These are phyloP conservation scores for Cladopsammia gracilis DNA, from an alignment of 64 coral and sea anemone species.

Conservation along the genomic window DNA sequence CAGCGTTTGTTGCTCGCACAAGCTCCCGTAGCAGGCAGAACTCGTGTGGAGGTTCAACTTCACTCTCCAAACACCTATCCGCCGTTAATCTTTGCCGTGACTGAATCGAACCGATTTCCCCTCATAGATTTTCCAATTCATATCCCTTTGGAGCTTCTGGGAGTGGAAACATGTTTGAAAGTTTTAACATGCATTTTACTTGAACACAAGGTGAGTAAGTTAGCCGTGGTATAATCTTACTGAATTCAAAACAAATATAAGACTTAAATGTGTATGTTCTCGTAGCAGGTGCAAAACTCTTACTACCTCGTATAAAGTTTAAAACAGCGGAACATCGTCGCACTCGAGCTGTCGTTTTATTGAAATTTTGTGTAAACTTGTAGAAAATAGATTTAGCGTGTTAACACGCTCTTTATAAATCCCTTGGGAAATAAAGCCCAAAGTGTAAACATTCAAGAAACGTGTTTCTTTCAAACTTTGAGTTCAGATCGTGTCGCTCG, in stretches of 20 bases:
- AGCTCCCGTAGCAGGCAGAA: constrained; percentile 79
- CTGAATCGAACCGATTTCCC: constrained; percentile 86
- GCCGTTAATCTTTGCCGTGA: constrained; percentile 81
- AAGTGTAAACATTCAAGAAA: too few relatives aligned
- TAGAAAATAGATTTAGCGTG: neutral
- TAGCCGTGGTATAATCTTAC: neutral
- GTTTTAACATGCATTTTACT: constrained; percentile 97
- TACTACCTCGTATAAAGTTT: neutral
- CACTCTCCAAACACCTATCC: constrained; percentile 67
- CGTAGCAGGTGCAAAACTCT: constrained; percentile 12
- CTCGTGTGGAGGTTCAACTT: constrained; percentile 86
- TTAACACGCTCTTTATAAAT: neutral
- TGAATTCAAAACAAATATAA: constrained; percentile 34
- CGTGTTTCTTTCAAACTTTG: neutral
- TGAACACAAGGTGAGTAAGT: constrained; percentile 92
- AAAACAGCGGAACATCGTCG: neutral
- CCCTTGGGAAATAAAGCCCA: neutral
- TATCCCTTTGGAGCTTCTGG: constrained; percentile 95
- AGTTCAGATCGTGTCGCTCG: neutral
- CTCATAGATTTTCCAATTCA: constrained; percentile 98
- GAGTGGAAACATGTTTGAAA: constrained; percentile 96
- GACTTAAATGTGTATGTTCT: too few relatives aligned
- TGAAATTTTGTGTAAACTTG: neutral
- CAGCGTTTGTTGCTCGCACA: constrained; percentile 89
- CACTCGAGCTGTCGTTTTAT: neutral